Conservation (phyloP, 2,113 vertebrate species). For the Carettochelys insculpta region DNA sequence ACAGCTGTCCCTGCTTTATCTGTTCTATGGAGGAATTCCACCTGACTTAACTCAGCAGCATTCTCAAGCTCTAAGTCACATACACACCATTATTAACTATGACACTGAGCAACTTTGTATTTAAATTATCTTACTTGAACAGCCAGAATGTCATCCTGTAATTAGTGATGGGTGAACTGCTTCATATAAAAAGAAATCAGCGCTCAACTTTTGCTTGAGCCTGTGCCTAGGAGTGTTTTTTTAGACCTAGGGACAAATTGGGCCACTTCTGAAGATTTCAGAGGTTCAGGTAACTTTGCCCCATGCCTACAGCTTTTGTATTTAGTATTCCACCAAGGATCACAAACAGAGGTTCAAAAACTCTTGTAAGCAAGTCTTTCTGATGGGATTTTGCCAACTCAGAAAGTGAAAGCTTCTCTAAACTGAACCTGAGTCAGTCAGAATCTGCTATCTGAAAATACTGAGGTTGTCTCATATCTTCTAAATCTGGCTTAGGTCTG, state of each 20-base stretch:
- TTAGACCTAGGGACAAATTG: neutral
- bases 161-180: neutral
- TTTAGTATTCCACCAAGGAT: neutral
- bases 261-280: neutral
- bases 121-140: neutral
- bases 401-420: neutral
- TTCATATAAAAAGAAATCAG: neutral
- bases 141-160: neutral
- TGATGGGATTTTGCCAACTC: neutral
- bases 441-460: neutral
- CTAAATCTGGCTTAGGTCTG: neutral
- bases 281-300: neutral
- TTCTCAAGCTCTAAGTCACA: neutral
- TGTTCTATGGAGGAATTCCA: neutral
- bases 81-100: neutral
- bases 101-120: neutral
- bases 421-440: neutral
- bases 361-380: neutral
- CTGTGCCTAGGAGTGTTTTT: neutral
- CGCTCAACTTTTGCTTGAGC: neutral
- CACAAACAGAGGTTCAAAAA: neutral
- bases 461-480: neutral
- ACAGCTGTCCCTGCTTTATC: neutral
- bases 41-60: neutral
- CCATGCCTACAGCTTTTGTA: neutral